A percentile compares a stretch with the other conserved stretches of the same genome.
Evolutionary conservation across 2,113 vertebrate genomes (phyloP).

Genomic region (Capreolus pygargus): DNA sequence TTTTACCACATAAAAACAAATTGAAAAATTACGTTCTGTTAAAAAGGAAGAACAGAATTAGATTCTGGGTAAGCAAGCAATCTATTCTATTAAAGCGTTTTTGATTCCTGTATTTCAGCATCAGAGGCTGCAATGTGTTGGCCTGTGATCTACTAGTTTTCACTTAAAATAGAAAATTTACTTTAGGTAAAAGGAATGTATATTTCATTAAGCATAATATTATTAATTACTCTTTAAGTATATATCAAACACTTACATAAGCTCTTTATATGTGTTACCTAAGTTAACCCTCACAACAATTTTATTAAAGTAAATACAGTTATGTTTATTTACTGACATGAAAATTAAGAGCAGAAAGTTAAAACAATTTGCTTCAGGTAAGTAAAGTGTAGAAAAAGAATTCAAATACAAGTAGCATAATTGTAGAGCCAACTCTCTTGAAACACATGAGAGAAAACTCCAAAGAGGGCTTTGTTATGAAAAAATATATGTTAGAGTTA

Average conservation of each 20-base stretch:
- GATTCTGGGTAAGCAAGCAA: neutral
- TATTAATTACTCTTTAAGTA: neutral
- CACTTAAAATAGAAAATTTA: neutral
- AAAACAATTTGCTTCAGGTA: neutral
- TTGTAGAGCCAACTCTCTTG: neutral
- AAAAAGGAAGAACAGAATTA: neutral
- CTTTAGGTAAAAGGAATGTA: neutral
- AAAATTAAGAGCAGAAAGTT: neutral
- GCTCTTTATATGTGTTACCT: neutral
- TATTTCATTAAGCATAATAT: neutral
- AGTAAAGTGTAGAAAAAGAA: neutral
- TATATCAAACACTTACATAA: neutral
- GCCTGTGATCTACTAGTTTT: neutral
- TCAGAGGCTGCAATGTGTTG: neutral
- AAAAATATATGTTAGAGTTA: neutral
- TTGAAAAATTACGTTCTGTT: neutral
- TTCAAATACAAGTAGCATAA: neutral
- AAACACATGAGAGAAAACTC: neutral
- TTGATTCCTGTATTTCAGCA: neutral
- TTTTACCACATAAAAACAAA: neutral
- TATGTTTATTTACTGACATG: neutral
- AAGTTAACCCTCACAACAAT: neutral
- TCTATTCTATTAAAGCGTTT: neutral
- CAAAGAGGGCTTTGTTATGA: neutral
- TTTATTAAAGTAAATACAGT: neutral